Base-by-base conservation (phyloP, 2,888 invertebrate species). In the Sycophila texana region DNA sequence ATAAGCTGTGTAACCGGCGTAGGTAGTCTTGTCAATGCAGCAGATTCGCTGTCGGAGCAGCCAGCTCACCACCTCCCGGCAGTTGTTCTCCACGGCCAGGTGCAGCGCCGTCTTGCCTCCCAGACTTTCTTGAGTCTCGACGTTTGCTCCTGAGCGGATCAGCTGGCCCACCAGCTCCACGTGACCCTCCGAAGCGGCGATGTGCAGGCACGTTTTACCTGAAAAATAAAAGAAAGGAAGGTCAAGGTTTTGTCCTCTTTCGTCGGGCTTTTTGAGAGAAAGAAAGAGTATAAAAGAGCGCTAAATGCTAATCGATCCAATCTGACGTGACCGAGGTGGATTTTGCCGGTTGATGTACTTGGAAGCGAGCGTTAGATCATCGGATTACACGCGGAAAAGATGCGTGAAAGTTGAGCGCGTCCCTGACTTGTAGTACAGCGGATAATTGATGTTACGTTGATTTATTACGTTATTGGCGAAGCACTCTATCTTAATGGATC, bases 121-220 rank as follows among this genome's bases (percentile, higher is more conserved):
- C 86, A 95, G 93, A 3, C 95, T 95, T 88, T 97, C 97, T 89
- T 93, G 93, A 67, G 95, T 94, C 90, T 97, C 96, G 72, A 97
- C 93, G 89, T 97, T 94, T 2, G 96, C 97, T 68, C 96, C 96
- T 87, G 94, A 94, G 89, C 93, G 93, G 53, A 96, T 92, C 66
- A 98, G 92, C 83, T 94, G 93, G 83, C 94, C 93, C 66, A 97
- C 91, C 30, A 96, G 92, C 65, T 95, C 94, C 72, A 95, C 91
- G 86, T 96, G 94, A 3, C 95, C 95, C 47, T 93, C 92, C 77
- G 93, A 91, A 20, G 96, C 96, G 57, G 98, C 97, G 84, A 97
- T 90, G 89, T 98, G 98, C 71, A 97, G 93, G 88, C 96, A 96
- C 82, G 95, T 95, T 91, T 96, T 95, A 88, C 98, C 98, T 97